phyloP scores from a whole-genome alignment of 2,113 vertebrate genomes.

The Monopterus albus region DNA sequence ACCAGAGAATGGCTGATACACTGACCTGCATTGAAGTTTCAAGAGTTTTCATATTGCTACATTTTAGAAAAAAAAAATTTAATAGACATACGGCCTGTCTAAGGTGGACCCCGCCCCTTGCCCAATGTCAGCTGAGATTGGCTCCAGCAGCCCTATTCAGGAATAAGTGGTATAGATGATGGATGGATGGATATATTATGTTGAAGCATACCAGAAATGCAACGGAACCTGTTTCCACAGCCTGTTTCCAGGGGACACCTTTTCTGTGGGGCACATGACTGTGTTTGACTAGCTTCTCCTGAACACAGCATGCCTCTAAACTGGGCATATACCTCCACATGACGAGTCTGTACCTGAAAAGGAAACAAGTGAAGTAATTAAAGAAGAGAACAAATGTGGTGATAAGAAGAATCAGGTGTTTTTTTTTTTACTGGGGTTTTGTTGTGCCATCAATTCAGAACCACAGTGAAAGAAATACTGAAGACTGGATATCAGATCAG shows the following conservation, averaged over 20 bases:
- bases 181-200: too few relatives aligned
- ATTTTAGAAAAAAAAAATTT: too few relatives aligned
- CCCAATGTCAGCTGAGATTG: too few relatives aligned
- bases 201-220: conserved; percentile 85
- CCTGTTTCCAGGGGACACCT: conserved; percentile 84
- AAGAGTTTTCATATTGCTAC: too few relatives aligned
- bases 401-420: not conserved
- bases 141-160: too few relatives aligned
- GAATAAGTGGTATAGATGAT: too few relatives aligned
- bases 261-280: conserved; percentile 77
- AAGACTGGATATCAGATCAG: too few relatives aligned
- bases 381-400: not conserved
- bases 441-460: too few relatives aligned
- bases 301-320: conserved; percentile 83
- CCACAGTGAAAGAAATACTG: too few relatives aligned
- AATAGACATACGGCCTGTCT: too few relatives aligned
- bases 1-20: conserved; percentile 88
- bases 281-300: conserved; percentile 80
- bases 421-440: too few relatives aligned
- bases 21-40: conserved; percentile 87
- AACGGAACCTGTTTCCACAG: conserved; percentile 88
- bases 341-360: conserved; percentile 82
- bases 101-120: too few relatives aligned
- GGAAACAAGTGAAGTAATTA: accelerated
- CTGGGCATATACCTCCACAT: conserved; percentile 83